phyloP scores from a whole-genome alignment of 2,113 vertebrate species.

The Fregetta grallaria region DNA sequence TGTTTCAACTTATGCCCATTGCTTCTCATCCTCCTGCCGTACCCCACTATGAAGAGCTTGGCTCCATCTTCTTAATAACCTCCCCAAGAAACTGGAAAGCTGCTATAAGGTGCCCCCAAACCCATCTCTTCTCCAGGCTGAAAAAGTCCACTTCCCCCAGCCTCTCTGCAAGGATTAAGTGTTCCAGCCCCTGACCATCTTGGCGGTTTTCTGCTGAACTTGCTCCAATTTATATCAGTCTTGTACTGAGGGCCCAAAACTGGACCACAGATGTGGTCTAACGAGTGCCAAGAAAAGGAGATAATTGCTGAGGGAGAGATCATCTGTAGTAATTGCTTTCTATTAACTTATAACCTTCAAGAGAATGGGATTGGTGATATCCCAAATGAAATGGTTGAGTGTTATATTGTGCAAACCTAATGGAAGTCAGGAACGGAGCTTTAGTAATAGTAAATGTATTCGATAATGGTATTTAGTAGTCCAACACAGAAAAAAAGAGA shows the following conservation, averaged over 20 bases:
- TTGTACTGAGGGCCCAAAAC: background rate
- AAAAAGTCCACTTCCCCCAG: background rate
- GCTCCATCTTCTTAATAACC: background rate
- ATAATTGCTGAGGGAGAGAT: background rate
- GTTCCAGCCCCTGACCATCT: background rate
- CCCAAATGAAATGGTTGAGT: background rate
- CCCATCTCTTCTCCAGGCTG: background rate
- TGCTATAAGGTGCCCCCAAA: background rate
- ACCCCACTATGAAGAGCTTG: background rate
- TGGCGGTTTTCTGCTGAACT: background rate
- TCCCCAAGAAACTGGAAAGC: background rate
- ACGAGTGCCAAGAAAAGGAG: background rate
- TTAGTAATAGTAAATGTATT: background rate
- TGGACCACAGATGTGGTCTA: background rate
- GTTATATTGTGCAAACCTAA: background rate
- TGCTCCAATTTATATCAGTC: background rate
- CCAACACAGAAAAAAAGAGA: background rate
- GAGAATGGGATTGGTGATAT: background rate
- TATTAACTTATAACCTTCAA: background rate
- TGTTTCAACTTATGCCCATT: background rate
- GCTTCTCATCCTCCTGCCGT: background rate
- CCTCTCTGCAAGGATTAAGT: background rate
- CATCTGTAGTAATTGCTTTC: background rate
- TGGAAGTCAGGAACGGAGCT: background rate
- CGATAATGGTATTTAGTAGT: background rate